Percentiles rank a stretch among this genome's conserved stretches.
phyloP scores from a whole-genome alignment of 1,140 invertebrate species.

The Elysia chlorotica region DNA sequence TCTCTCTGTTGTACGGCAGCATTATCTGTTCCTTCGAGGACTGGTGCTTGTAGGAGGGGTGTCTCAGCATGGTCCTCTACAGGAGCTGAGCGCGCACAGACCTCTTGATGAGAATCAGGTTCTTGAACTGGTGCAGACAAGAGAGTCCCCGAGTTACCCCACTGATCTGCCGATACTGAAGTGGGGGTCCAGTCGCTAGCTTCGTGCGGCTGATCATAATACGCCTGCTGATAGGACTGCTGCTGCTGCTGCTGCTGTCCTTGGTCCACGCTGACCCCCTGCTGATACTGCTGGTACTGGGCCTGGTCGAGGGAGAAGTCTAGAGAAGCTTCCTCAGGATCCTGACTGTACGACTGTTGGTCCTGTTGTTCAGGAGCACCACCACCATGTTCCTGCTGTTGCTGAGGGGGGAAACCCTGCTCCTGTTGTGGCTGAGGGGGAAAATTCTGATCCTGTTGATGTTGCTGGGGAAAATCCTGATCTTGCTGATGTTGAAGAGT shows the following conservation, averaged over 20 bases:
- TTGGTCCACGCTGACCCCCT: not conserved
- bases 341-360: too few species aligned
- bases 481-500: not conserved
- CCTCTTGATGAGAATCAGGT: too few species aligned
- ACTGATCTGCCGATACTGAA: too few species aligned
- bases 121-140: too few species aligned
- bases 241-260: constrained; percentile 6
- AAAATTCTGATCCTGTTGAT: constrained; percentile 6
- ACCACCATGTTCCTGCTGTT: constrained; percentile 3
- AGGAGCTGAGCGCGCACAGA: too few species aligned
- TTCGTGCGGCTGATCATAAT: not conserved
- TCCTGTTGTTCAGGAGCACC: not conserved
- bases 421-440: not conserved
- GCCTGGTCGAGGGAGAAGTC: not conserved
- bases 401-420: not conserved
- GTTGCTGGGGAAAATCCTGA: not conserved
- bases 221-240: not conserved
- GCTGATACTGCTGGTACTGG: not conserved
- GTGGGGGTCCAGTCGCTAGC: not conserved
- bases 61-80: too few species aligned
- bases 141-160: too few species aligned
- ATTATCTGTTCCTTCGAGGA: too few species aligned
- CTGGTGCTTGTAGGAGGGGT: too few species aligned
- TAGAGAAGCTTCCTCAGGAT: too few species aligned
- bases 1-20: too few species aligned